phyloP scores from a whole-genome alignment of 2,113 vertebrate genomes.

The Esox niger region DNA sequence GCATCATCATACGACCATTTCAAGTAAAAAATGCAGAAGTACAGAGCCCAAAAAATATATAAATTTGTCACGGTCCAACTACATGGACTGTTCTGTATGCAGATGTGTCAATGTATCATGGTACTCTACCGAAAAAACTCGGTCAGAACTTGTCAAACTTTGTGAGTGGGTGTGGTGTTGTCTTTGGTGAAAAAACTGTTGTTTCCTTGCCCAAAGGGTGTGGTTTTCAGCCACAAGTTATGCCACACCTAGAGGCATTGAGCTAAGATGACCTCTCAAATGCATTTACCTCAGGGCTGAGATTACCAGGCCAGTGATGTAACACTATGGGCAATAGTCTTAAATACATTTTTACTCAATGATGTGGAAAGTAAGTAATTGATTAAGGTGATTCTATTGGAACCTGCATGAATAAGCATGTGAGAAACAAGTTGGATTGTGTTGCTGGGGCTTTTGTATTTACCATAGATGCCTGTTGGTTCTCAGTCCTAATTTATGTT shows the following conservation, averaged over 20 bases:
- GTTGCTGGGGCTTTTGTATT: slow-evolving; percentile 27
- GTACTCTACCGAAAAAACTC: background rate
- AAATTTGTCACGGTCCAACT: too few relatives aligned
- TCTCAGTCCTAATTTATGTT: slow-evolving; percentile 51
- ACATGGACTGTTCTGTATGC: too few relatives aligned
- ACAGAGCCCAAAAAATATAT: too few relatives aligned
- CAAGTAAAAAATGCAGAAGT: too few relatives aligned
- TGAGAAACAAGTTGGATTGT: background rate
- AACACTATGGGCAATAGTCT: background rate
- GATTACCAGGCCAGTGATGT: background rate
- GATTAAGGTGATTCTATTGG: slow-evolving; percentile 15
- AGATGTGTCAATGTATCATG: too few relatives aligned
- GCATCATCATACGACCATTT: too few relatives aligned
- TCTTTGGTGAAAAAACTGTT: background rate
- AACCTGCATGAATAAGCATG: slow-evolving; percentile 7
- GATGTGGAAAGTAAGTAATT: slow-evolving; percentile 4
- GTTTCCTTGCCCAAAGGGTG: slow-evolving; percentile 15
- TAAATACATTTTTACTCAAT: slow-evolving; percentile 3
- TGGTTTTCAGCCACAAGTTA: slow-evolving; percentile 9
- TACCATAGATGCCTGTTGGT: slow-evolving; percentile 27
- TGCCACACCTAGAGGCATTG: background rate
- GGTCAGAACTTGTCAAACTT: background rate
- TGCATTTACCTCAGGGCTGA: background rate
- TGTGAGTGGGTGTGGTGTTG: background rate
- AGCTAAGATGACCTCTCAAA: background rate